Evolutionary conservation across 2,113 vertebrate species (phyloP).

Genomic region (Otocyon megalotis): DNA sequence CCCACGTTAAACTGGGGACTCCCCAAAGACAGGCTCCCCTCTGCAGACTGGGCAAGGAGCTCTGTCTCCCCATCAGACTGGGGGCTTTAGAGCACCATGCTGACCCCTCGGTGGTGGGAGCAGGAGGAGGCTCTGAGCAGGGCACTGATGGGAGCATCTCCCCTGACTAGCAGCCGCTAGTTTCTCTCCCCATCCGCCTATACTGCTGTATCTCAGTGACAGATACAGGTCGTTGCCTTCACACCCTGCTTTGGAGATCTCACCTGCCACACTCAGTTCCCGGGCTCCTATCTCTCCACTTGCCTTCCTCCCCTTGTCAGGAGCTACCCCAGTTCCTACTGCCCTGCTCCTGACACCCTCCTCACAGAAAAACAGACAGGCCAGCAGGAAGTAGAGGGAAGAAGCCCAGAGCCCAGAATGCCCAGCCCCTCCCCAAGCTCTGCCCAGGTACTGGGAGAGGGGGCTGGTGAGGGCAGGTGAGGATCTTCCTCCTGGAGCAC

Average conservation of each 20-base stretch:
- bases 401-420: neutral
- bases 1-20: neutral
- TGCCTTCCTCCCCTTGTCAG: slow-evolving; percentile 49
- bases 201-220: slow-evolving; percentile 59
- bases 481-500: neutral
- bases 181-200: neutral
- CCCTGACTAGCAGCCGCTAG: neutral
- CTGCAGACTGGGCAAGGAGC: neutral
- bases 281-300: slow-evolving; percentile 28
- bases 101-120: neutral
- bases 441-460: neutral
- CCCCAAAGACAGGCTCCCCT: neutral
- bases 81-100: neutral
- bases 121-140: neutral
- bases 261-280: slow-evolving; percentile 71
- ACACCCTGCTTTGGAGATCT: slow-evolving; percentile 58
- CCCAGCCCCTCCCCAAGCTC: neutral
- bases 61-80: neutral
- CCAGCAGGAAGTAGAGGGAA: neutral
- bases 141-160: neutral
- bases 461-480: neutral
- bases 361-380: neutral
- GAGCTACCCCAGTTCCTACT: slow-evolving; percentile 38
- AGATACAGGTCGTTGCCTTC: slow-evolving; percentile 73
- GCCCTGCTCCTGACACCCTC: neutral